A percentile compares a stretch with the other conserved stretches of the same genome.
These are phyloP conservation scores for Chloroceryle aenea DNA, from an alignment of 2,113 vertebrate species.

Conservation along the genomic window DNA sequence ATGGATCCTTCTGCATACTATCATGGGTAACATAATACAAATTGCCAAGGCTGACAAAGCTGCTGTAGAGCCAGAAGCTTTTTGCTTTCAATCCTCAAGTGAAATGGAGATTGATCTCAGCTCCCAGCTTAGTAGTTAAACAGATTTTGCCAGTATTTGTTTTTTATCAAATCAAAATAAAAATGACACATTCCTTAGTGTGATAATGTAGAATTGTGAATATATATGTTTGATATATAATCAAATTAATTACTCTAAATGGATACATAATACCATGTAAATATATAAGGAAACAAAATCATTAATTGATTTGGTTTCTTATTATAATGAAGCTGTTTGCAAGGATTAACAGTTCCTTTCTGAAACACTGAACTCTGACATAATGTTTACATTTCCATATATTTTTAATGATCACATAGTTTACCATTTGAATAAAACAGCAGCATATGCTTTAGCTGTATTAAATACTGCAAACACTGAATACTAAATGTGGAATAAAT, in stretches of 20 bases:
- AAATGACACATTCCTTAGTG: neutral
- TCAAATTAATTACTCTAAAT: constrained; percentile 36
- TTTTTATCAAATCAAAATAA: constrained; percentile 26
- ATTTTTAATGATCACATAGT: constrained; percentile 57
- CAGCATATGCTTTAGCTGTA: constrained; percentile 11
- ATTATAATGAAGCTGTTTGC: neutral
- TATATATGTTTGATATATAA: neutral
- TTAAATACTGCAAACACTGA: neutral
- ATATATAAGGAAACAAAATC: constrained; percentile 17
- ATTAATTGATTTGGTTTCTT: neutral
- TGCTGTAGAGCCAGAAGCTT: constrained; percentile 38
- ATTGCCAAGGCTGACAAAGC: constrained; percentile 51
- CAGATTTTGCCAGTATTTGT: constrained; percentile 29
- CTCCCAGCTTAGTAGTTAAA: constrained; percentile 5
- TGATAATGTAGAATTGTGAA: constrained; percentile 20
- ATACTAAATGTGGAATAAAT: constrained; percentile 45
- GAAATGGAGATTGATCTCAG: constrained; percentile 1
- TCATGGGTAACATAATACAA: constrained; percentile 43
- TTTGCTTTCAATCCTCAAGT: constrained; percentile 8
- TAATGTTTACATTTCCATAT: constrained; percentile 41
- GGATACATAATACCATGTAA: constrained; percentile 21
- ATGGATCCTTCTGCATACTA: constrained; percentile 30
- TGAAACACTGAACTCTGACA: constrained; percentile 41
- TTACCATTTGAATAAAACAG: constrained; percentile 26
- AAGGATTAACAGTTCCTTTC: constrained; percentile 38